These are phyloP conservation scores for Chaetops frenatus DNA, from an alignment of 2,113 vertebrate species.

Conservation along the genomic window DNA sequence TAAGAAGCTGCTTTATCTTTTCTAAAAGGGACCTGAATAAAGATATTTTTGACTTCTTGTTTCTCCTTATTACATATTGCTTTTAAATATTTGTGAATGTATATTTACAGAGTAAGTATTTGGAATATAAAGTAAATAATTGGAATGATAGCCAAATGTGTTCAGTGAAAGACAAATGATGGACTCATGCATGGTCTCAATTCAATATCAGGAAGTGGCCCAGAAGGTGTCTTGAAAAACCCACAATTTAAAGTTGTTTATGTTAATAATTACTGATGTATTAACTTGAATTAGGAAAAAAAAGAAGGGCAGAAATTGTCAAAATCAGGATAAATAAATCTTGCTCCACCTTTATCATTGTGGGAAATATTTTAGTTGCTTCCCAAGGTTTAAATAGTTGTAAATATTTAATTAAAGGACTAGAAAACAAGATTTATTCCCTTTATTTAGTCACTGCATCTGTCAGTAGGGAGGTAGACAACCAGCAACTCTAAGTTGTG, in stretches of 20 bases:
- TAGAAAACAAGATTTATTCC: background rate
- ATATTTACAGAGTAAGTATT: too few relatives aligned
- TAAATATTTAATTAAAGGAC: background rate
- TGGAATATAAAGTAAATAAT: background rate
- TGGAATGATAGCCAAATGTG: background rate
- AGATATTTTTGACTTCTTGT: background rate
- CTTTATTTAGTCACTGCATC: background rate
- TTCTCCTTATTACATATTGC: background rate
- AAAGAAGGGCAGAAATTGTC: background rate
- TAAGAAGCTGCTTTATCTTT: background rate
- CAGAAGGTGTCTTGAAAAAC: background rate
- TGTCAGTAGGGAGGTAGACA: background rate
- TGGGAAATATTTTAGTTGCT: background rate
- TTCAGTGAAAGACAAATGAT: background rate
- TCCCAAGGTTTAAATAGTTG: background rate
- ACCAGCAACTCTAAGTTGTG: background rate
- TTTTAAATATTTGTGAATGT: background rate
- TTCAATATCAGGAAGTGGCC: background rate
- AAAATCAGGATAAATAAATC: background rate
- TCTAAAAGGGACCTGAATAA: background rate
- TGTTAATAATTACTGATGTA: background rate
- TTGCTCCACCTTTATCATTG: background rate
- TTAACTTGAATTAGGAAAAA: background rate
- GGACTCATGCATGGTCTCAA: background rate
- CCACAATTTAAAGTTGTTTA: background rate